Percentiles rank a stretch among this genome's conserved stretches.
Evolutionary conservation across 1,140 invertebrate species (phyloP).

Genomic region (Achatina immaculata): DNA sequence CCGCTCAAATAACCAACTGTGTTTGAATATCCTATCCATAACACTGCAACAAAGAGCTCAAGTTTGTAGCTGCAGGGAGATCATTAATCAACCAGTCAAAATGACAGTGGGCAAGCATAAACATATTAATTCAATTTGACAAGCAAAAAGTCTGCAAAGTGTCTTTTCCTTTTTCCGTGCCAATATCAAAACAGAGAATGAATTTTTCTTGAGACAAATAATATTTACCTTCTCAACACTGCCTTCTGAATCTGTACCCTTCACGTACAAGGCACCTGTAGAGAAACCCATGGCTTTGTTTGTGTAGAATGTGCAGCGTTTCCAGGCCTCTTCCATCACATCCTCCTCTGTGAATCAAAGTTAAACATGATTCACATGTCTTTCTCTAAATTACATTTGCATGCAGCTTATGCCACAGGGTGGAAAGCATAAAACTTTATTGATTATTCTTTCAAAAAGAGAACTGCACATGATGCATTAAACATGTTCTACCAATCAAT

Average conservation of each 20-base stretch:
- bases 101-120: no score
- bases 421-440: background rate
- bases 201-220: no score
- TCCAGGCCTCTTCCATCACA: conserved; percentile 77
- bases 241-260: conserved; percentile 84
- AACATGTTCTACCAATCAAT: background rate
- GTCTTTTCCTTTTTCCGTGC: no score
- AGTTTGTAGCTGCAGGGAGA: no score
- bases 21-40: no score
- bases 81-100: no score
- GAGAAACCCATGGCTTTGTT: conserved; percentile 94
- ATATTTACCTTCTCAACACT: conserved; percentile 78
- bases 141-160: no score
- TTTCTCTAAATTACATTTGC: background rate
- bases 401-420: background rate
- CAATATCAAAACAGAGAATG: no score
- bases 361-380: conserved; percentile 1
- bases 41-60: no score
- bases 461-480: background rate
- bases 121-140: no score
- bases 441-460: background rate
- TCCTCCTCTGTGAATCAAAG: conserved; percentile 53
- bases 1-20: no score
- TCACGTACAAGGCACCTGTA: conserved; percentile 92
- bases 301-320: conserved; percentile 92